A percentile compares a stretch with the other conserved stretches of the same genome.
These are phyloP conservation scores for Athrips mouffetella DNA, from an alignment of 2,888 invertebrate genomes.

Conservation along the genomic window DNA sequence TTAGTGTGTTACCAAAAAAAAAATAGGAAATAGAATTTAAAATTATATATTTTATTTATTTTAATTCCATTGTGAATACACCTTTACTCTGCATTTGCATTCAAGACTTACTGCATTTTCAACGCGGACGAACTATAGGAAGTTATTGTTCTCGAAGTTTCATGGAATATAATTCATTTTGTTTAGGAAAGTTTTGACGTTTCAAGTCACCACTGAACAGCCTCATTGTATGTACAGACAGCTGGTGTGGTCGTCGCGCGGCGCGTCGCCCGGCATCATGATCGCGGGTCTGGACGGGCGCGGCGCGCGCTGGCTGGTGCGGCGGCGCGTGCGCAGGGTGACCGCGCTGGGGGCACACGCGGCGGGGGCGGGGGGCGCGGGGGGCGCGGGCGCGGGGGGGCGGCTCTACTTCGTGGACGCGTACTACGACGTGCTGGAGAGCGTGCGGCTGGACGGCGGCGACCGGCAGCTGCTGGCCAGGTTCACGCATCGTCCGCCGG, in stretches of 20 bases:
- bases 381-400: conserved; percentile 85
- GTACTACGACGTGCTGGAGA: conserved; percentile 85
- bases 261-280: conserved; percentile 80
- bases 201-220: no score
- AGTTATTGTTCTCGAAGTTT: no score
- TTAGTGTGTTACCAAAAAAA: no score
- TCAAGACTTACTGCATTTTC: no score
- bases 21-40: no score
- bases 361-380: conserved; percentile 83
- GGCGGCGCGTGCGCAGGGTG: conserved; percentile 83
- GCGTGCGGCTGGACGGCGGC: conserved; percentile 82
- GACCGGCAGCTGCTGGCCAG: conserved; percentile 67
- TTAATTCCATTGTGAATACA: no score
- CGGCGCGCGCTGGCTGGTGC: conserved; percentile 72
- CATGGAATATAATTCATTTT: no score
- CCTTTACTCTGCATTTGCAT: no score
- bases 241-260: conserved; percentile 87
- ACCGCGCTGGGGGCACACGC: conserved; percentile 87
- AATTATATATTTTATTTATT: no score
- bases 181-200: no score
- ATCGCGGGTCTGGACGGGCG: conserved; percentile 82
- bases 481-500: conserved; percentile 34
- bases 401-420: conserved; percentile 91
- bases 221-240: conserved; percentile 50
- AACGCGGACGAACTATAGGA: no score